Conservation (phyloP, 2,888 invertebrate species). For the Aradus depressus region DNA sequence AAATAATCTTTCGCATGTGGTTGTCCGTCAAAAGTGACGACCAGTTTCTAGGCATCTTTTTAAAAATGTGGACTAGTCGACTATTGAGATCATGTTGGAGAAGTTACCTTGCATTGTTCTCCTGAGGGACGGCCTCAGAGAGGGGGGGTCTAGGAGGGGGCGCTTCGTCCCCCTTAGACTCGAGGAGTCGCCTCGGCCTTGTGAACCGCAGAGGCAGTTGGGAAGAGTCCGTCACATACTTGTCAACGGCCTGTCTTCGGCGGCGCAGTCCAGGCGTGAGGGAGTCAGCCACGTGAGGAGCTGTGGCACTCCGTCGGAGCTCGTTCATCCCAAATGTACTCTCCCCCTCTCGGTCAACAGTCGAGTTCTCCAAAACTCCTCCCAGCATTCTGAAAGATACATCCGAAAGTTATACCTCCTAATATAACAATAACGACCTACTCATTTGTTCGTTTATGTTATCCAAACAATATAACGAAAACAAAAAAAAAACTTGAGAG, state of each 20-base stretch:
- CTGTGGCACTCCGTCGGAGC: slow-evolving; percentile 38
- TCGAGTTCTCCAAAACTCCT: no score
- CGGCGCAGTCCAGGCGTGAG: slow-evolving; percentile 57
- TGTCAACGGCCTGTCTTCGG: slow-evolving; percentile 63
- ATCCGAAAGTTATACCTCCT: not conserved
- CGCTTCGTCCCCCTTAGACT: slow-evolving; percentile 14
- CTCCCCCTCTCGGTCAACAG: no score
- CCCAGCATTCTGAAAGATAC: not conserved
- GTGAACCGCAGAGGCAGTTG: slow-evolving; percentile 45
- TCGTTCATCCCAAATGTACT: no score
- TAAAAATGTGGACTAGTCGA: no score
- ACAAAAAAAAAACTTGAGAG: no score
- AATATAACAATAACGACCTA: not conserved
- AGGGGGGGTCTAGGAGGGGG: slow-evolving; percentile 29
- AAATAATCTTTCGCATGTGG: no score
- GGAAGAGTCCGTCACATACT: slow-evolving; percentile 74
- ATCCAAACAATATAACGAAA: slow-evolving; percentile 6
- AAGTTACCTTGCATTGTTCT: slow-evolving; percentile 34
- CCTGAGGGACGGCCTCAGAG: slow-evolving; percentile 28
- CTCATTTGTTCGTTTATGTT: not conserved
- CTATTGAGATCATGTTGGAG: no score
- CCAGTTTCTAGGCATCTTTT: no score
- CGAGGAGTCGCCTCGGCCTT: slow-evolving; percentile 27
- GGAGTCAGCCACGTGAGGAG: slow-evolving; percentile 37
- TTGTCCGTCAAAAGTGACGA: no score